These are phyloP conservation scores for Poeciliopsis paucimaculata DNA, from an alignment of 2,797 vertebrate species.

Conservation along the genomic window DNA sequence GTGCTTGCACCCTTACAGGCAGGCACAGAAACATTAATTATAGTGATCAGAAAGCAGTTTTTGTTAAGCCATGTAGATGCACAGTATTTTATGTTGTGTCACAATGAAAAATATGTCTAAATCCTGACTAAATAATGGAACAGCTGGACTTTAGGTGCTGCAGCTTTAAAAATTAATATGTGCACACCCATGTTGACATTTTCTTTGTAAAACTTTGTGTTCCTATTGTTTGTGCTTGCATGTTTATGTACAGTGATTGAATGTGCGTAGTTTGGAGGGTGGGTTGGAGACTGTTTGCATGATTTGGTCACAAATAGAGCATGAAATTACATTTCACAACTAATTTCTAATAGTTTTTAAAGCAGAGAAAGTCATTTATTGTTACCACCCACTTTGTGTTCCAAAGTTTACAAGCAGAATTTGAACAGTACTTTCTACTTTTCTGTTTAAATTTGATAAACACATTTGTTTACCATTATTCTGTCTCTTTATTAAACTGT, in stretches of 20 bases:
- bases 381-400: conserved; percentile 40
- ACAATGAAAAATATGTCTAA: background rate
- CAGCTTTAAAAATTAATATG: conserved; percentile 8
- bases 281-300: conserved; percentile 60
- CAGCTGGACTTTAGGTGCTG: background rate
- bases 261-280: conserved; percentile 45
- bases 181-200: background rate
- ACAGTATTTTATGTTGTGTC: conserved; percentile 10
- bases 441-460: background rate
- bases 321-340: conserved; percentile 73
- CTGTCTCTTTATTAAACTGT: background rate
- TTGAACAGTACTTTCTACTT: background rate
- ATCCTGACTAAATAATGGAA: background rate
- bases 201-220: background rate
- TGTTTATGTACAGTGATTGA: conserved; percentile 35
- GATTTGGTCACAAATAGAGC: conserved; percentile 76
- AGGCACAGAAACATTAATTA: conserved; percentile 44
- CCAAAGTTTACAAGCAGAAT: background rate
- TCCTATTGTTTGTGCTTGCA: conserved; percentile 21
- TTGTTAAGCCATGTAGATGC: conserved; percentile 4
- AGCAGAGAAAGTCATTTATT: conserved; percentile 53
- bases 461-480: background rate
- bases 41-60: conserved; percentile 32
- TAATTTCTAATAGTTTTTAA: conserved; percentile 62
- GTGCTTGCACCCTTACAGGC: background rate